These are phyloP conservation scores for Beris chalybata DNA, from an alignment of 2,888 invertebrate species.

Conservation along the genomic window DNA sequence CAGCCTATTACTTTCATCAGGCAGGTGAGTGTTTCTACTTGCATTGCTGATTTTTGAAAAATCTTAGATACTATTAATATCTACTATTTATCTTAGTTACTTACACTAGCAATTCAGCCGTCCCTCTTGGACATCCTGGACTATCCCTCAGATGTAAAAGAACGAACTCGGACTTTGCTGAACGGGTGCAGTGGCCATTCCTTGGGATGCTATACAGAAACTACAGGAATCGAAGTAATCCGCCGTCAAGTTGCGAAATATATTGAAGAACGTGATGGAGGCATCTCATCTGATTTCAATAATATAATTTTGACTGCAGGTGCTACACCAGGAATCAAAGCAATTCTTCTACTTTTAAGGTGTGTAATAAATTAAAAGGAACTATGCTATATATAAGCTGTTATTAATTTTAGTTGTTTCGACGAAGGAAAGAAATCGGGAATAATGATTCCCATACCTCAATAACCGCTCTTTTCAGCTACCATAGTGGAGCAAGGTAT, in stretches of 20 bases:
- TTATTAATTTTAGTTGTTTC: constrained; percentile 31
- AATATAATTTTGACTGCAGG: constrained; percentile 85
- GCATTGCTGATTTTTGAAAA: too few relatives aligned
- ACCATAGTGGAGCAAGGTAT: constrained; percentile 91
- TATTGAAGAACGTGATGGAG: constrained; percentile 77
- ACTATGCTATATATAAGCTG: background rate
- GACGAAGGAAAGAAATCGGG: constrained; percentile 60
- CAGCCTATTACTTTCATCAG: constrained; percentile 92
- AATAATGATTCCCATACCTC: constrained; percentile 96
- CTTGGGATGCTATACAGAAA: constrained; percentile 72
- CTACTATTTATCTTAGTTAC: constrained; percentile 61
- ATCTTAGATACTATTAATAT: too few relatives aligned
- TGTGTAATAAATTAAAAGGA: constrained; percentile 18
- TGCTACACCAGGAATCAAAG: constrained; percentile 94
- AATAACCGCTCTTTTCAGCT: constrained; percentile 98
- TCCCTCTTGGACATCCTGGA: constrained; percentile 68
- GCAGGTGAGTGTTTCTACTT: constrained; percentile 65
- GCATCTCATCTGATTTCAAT: constrained; percentile 69
- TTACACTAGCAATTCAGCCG: constrained; percentile 78
- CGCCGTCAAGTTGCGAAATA: constrained; percentile 85
- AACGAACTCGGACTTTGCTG: constrained; percentile 66
- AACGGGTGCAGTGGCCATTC: constrained; percentile 75
- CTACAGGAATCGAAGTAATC: constrained; percentile 87
- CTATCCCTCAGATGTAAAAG: constrained; percentile 83
- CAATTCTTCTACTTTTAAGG: constrained; percentile 55